Conservation (phyloP, 2,888 invertebrate species). For the Leucania comma region DNA sequence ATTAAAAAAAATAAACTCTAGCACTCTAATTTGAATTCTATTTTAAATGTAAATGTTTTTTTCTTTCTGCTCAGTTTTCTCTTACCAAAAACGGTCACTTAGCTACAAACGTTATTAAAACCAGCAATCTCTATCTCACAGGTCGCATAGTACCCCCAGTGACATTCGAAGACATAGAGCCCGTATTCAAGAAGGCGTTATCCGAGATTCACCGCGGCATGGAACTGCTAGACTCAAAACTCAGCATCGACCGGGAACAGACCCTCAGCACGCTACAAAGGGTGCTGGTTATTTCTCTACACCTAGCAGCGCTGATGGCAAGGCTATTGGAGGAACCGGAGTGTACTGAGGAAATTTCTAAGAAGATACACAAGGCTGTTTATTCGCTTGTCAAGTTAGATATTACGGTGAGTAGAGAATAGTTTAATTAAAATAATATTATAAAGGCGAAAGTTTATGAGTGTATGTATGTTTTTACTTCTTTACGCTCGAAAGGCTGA, state of each 20-base stretch:
- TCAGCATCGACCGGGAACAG: slow-evolving; percentile 93
- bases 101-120: background rate
- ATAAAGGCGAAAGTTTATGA: too few relatives aligned
- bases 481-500: too few relatives aligned
- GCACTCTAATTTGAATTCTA: too few relatives aligned
- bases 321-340: slow-evolving; percentile 91
- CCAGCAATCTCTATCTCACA: slow-evolving; percentile 56
- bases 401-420: slow-evolving; percentile 88
- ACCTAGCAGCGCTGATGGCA: slow-evolving; percentile 95
- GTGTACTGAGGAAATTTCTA: slow-evolving; percentile 86
- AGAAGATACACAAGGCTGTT: slow-evolving; percentile 93
- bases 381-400: slow-evolving; percentile 94
- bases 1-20: too few relatives aligned
- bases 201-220: slow-evolving; percentile 93
- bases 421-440: background rate
- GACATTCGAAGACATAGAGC: slow-evolving; percentile 95
- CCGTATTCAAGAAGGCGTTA: slow-evolving; percentile 96
- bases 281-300: slow-evolving; percentile 96
- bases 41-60: background rate
- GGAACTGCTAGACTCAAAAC: slow-evolving; percentile 90
- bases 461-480: too few relatives aligned
- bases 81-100: background rate
- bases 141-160: slow-evolving; percentile 95
- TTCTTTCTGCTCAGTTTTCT: background rate
- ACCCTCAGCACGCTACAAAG: slow-evolving; percentile 94